These are phyloP conservation scores for Micromesistius poutassou DNA, from an alignment of 2,797 vertebrate species.

Conservation along the genomic window DNA sequence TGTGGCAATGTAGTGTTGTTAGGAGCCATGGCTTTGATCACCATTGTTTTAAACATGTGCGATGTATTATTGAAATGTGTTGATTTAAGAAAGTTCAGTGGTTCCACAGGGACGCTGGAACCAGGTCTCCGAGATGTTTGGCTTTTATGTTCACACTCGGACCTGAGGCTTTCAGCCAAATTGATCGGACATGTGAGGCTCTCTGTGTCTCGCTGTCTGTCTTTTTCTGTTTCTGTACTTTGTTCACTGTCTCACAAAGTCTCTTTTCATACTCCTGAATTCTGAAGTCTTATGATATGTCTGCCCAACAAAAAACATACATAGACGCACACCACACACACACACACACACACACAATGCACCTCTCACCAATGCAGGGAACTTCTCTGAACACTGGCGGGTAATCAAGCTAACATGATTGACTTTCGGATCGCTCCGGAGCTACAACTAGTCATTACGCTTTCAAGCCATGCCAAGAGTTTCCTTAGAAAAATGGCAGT, in stretches of 20 bases:
- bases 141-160: background rate
- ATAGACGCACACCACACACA: conserved; percentile 17
- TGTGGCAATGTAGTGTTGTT: conserved; percentile 28
- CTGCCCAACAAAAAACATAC: background rate
- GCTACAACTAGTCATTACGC: conserved; percentile 90
- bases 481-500: conserved; percentile 54
- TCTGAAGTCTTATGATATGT: no score
- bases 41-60: conserved; percentile 8
- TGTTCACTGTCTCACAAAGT: background rate
- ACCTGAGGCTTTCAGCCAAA: conserved; percentile 14
- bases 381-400: conserved; percentile 61
- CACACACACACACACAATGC: conserved; percentile 16
- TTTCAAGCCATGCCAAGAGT: conserved; percentile 91
- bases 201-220: background rate
- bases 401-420: conserved; percentile 89
- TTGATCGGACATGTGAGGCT: conserved; percentile 19
- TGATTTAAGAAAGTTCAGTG: conserved; percentile 11
- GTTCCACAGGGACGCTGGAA: background rate
- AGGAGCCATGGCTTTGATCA: conserved; percentile 19
- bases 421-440: conserved; percentile 92
- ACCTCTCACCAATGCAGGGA: conserved; percentile 31
- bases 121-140: no score
- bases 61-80: background rate
- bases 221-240: conserved; percentile 25
- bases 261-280: no score